Evolutionary conservation across 2,888 invertebrate genomes (phyloP), one percentile per base, ranked within the genome.

Genomic region (Brachypalpus laphriformis): DNA sequence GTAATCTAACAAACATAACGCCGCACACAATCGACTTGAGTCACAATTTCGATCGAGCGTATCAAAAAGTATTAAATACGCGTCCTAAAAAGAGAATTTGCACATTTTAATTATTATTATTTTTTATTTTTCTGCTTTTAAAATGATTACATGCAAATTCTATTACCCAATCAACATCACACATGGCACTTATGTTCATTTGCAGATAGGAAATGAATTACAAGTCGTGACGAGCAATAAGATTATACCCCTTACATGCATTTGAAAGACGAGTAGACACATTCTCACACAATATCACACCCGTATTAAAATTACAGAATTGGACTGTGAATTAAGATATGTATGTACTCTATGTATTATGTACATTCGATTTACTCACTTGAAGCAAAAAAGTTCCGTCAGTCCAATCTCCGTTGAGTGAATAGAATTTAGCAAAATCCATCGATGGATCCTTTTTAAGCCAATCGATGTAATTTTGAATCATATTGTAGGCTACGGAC

Each of bases 331-430:
- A 18, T 56, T 18, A 31, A 56, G 59, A 59, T 20, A 40, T 3
- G 18, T 25, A 25, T 25, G 5, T 25, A 25, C 25, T 25, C n/a
- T n/a, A n/a, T n/a, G n/a, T n/a, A n/a, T n/a, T n/a, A n/a, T 25
- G 25, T n/a, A 25, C 25, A 18, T 2, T 1, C 7, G n/a, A 31
- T 65, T 3, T 9, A 56, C 56, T 56, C 34, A 56, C 56, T 56
- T 56, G 31, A 5, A 90, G 78, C n/a, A 91, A 1, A 87, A 89
- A 91, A 2, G 90, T 91, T 34, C 92, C 92, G 87, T 92, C 91
- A 1, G 34, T 77, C 91, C 91, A 92, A 57, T 90, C 88, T 1
- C 87, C 89, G 45, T 91, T 90, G 0, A 91, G 82, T 0, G 91
- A 88, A 31, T 87, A 89, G 37, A 81, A 37, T 51, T 82, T 83